Conservation (phyloP, 2,888 invertebrate species). For the Physocephala rufipes region DNA sequence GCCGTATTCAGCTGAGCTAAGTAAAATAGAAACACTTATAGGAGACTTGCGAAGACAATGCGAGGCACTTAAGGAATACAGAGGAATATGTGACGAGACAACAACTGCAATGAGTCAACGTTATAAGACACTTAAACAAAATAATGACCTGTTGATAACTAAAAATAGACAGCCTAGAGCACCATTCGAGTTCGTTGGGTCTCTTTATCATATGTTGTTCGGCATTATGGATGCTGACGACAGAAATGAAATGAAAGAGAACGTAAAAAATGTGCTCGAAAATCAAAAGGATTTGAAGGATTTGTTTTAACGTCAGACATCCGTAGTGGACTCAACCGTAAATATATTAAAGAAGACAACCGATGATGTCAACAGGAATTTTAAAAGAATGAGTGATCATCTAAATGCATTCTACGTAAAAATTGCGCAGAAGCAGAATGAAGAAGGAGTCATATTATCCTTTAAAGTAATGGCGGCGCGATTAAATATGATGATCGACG, state of each 20-base stretch:
- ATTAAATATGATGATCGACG: not conserved
- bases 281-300: not conserved
- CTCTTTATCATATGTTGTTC: not conserved
- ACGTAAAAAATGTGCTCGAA: not conserved
- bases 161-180: not conserved
- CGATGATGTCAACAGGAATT: no score
- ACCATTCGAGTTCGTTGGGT: not conserved
- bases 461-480: not conserved
- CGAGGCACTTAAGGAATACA: not conserved
- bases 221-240: not conserved
- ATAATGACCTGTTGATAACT: not conserved
- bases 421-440: no score
- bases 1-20: no score
- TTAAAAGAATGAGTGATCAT: no score
- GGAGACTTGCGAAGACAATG: no score
- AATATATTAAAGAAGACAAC: no score
- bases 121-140: slow-evolving; percentile 1
- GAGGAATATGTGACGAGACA: not conserved
- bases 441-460: not conserved
- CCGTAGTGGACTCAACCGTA: no score
- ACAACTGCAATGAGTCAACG: not conserved
- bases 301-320: no score
- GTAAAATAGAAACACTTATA: no score
- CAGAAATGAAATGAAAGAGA: not conserved
- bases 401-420: no score